Evolutionary conservation across 2,797 vertebrate genomes (phyloP), one percentile per base, ranked within the genome.

Genomic region (Uromys caudimaculatus): DNA sequence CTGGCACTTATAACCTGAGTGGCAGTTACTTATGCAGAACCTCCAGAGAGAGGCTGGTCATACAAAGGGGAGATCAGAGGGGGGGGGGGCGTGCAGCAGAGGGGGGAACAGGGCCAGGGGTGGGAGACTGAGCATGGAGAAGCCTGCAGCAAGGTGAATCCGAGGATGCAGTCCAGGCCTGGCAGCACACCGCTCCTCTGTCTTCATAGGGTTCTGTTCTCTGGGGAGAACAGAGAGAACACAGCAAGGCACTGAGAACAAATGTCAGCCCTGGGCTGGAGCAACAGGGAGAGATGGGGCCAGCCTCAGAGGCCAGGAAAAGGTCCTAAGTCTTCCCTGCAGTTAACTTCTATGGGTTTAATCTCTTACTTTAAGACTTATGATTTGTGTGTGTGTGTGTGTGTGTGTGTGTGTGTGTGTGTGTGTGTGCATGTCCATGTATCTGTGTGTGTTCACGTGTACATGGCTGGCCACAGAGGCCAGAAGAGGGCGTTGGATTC

Each of bases 61-160:
- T 27, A 35, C 60, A 78, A 78, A 83, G 29, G 54, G 85, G 17
- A 29, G 32, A 29, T 54, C 47, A 52, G n/a, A 50, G 2, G 52
- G 86, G 60, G 76, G 29, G 38, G 10, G n/a, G n/a, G n/a, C n/a
- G n/a, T n/a, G n/a, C n/a, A n/a, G n/a, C n/a, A n/a, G n/a, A n/a
- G n/a, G n/a, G n/a, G n/a, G n/a, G n/a, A n/a, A n/a, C n/a, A 76
- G 24, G 29, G 5, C 3, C 27, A 24, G 0, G n/a, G 2, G 0
- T 17, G n/a, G n/a, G 50, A 4, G 6, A 8, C 44, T 24, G 50
- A 38, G 77, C 35, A 3, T 16, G 32, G 76, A 62, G 11, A 73
- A 35, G 56, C 81, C 3, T 1, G 6, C 13, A 35, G 52, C 56
- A 44, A 87, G 56, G 23, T 41, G 38, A 29, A 16, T 60, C 0